Percentiles rank a stretch among this genome's conserved stretches.
Evolutionary conservation across 2,797 vertebrate genomes (phyloP).

Genomic region (Carcharodon carcharias): DNA sequence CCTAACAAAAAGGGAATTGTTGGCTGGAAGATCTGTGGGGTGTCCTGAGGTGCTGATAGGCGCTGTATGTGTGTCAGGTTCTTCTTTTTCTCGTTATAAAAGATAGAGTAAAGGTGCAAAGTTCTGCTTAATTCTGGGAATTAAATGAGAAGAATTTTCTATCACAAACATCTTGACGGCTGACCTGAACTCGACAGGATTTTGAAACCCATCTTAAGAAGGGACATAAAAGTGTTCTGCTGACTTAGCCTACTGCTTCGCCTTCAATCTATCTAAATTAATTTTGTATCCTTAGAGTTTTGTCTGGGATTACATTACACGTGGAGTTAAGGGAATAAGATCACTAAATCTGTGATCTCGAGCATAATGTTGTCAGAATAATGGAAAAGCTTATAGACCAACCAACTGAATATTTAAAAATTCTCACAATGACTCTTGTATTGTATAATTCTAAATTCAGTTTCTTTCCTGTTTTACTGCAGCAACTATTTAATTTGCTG

Average conservation of each 20-base stretch:
- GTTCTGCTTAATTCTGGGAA: neutral
- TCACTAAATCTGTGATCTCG: neutral
- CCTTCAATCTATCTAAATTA: neutral
- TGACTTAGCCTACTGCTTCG: neutral
- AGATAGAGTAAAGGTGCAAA: neutral
- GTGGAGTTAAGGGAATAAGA: neutral
- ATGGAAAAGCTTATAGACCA: neutral
- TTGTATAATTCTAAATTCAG: neutral
- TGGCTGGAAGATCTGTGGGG: neutral
- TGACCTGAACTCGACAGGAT: neutral
- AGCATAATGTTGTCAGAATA: neutral
- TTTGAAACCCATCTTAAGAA: neutral
- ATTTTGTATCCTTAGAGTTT: neutral
- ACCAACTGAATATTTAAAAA: neutral
- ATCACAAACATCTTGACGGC: neutral
- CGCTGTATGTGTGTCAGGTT: too few species aligned
- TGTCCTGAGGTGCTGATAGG: neutral
- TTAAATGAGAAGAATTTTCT: neutral
- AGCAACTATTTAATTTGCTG: neutral
- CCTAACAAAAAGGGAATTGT: neutral
- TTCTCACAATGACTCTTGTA: neutral
- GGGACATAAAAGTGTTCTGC: neutral
- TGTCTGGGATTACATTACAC: neutral
- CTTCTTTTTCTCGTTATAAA: neutral
- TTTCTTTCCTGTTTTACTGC: neutral